These are phyloP conservation scores for Nephotettix cincticeps DNA, from an alignment of 1,140 invertebrate genomes.

Conservation along the genomic window DNA sequence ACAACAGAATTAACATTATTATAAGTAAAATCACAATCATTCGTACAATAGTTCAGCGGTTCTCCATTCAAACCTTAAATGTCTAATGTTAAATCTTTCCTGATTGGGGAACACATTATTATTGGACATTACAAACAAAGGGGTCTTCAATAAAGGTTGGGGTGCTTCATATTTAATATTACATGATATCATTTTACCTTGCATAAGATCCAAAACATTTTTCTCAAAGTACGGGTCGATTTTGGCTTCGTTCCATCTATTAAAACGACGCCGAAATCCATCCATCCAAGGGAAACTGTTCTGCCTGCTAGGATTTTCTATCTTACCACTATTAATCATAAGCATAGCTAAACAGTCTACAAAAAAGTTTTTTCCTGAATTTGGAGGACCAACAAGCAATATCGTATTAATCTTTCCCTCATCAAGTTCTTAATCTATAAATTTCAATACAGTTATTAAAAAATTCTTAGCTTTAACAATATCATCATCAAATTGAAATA, in stretches of 20 bases:
- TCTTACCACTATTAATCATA: not conserved
- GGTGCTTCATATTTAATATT: not conserved
- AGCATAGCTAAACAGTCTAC: not conserved
- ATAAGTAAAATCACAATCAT: not conserved
- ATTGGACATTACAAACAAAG: too few relatives aligned
- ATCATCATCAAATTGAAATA: not conserved
- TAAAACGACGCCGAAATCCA: not conserved
- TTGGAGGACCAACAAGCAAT: not conserved
- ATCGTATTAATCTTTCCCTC: not conserved
- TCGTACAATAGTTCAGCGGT: not conserved
- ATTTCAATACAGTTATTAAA: not conserved
- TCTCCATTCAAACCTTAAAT: not conserved
- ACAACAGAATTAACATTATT: not conserved
- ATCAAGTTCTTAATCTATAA: not conserved
- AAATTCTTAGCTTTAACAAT: not conserved
- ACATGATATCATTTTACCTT: not conserved
- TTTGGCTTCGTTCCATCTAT: too few relatives aligned
- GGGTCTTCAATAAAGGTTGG: not conserved
- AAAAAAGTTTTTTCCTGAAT: not conserved
- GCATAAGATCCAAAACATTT: not conserved
- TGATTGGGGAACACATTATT: too few relatives aligned
- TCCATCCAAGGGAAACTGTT: not conserved
- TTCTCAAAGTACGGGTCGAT: too few relatives aligned
- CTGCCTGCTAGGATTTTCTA: not conserved
- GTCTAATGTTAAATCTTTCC: not conserved